Evolutionary conservation across 2,888 invertebrate species (phyloP).

Genomic region (Tipula unca): DNA sequence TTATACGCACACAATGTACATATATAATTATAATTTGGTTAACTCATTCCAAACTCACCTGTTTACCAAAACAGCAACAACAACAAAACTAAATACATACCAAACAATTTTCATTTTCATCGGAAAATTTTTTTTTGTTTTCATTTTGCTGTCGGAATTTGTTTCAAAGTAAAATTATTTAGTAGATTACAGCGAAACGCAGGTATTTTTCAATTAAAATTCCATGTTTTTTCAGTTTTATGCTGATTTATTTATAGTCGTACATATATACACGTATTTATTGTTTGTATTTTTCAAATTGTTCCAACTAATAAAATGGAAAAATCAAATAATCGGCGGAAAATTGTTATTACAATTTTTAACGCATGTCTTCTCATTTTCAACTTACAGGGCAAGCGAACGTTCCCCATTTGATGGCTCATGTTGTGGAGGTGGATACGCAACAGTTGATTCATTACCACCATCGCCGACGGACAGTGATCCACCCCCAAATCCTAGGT

Average conservation of each 20-base stretch:
- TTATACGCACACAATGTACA: not conserved
- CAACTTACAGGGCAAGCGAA: conserved; percentile 59
- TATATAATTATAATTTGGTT: not conserved
- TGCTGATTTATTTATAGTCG: not conserved
- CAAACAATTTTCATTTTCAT: not conserved
- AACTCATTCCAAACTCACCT: not conserved
- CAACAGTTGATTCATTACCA: conserved; percentile 68
- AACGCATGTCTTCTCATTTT: not conserved
- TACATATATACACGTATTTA: no score
- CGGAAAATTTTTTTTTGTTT: not conserved
- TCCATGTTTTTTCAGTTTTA: not conserved
- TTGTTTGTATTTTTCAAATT: no score
- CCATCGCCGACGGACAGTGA: conserved; percentile 65
- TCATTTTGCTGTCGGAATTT: not conserved
- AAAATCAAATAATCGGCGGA: not conserved
- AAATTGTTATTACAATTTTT: not conserved
- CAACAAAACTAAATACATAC: not conserved
- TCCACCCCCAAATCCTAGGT: conserved; percentile 43
- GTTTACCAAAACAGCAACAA: not conserved
- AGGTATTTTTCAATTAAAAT: not conserved
- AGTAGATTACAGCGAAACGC: not conserved
- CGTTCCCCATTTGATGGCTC: conserved; percentile 80
- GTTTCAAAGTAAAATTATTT: not conserved
- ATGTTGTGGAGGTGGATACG: conserved; percentile 72
- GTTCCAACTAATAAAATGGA: not conserved